Evolutionary conservation across 2,113 vertebrate genomes (phyloP), one percentile per base, ranked within the genome.

Genomic region (Pyxicephalus adspersus): DNA sequence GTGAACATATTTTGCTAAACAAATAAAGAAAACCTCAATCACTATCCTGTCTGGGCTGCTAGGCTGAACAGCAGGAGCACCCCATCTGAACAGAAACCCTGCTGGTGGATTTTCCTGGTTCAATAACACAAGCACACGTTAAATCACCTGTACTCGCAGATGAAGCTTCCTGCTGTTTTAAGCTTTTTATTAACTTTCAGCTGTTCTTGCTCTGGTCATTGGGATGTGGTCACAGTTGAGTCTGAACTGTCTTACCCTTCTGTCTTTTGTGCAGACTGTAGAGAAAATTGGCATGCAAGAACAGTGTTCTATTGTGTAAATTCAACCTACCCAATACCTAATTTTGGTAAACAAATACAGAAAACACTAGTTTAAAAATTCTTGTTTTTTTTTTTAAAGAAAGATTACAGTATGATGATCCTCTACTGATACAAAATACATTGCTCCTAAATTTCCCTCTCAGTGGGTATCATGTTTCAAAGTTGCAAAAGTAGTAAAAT

Each of bases 121-220:
- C 65, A 67, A 34, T 67, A 72, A 72, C 23, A 72, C n/a, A 57
- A 18, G 29, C 19, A 55, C 26, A 31, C 52, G 31, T 72, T 18
- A 54, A 71, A 54, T 54, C 68, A 72, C 28, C 52, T 72, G 52
- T 31, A 26, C 26, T 72, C 19, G 16, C 52, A 57, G 52, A 57
- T 55, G 54, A 57, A 26, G 68, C 5, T 31, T 28, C 51, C 25
- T 57, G 26, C 26, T 55, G 51, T 55, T 8, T 57, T 72, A 72
- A 72, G 68, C 68, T 72, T 55, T 55, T 55, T 72, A 57, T 72
- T 54, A 28, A 6, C 68, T 72, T 72, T 57, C 26, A 57, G 51
- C 68, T 57, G 28, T 17, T 29, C 23, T 2, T 57, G 54, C 4
- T 72, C 11, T 29, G 65, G 38, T 50, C 45, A 25, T 70, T 70